These are phyloP conservation scores for Protomyctophum bolini DNA, from an alignment of 2,113 vertebrate genomes.

Conservation along the genomic window DNA sequence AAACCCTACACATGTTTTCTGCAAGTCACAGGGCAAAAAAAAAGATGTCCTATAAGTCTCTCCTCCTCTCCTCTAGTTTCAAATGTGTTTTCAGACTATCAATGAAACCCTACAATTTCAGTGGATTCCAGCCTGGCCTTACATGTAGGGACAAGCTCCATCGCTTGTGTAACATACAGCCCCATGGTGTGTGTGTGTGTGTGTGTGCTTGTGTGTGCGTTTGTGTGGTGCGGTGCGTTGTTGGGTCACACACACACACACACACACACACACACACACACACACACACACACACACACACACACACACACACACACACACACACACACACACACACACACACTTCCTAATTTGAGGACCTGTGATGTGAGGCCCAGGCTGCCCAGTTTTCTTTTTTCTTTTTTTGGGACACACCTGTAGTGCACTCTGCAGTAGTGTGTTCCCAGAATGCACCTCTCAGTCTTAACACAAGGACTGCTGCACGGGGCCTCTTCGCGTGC, in stretches of 20 bases:
- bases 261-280: constrained; percentile 41
- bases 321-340: constrained; percentile 52
- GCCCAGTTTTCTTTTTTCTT: constrained; percentile 23
- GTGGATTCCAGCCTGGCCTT: constrained; percentile 72
- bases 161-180: constrained; percentile 65
- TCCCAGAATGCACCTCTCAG: no score
- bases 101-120: constrained; percentile 80
- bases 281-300: constrained; percentile 34
- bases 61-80: constrained; percentile 37
- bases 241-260: constrained; percentile 47
- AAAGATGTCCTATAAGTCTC: constrained; percentile 8
- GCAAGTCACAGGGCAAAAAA: background rate
- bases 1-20: constrained; percentile 13
- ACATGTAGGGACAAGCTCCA: constrained; percentile 74
- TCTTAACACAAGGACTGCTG: background rate
- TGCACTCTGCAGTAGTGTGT: background rate
- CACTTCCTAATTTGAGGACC: constrained; percentile 52
- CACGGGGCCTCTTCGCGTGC: background rate
- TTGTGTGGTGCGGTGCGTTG: constrained; percentile 44
- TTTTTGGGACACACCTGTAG: constrained; percentile 43
- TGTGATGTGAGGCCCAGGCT: constrained; percentile 37
- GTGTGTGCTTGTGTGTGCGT: constrained; percentile 33
- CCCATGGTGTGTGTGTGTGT: constrained; percentile 29
- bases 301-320: constrained; percentile 32
- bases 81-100: constrained; percentile 63